phyloP scores from a whole-genome alignment of 2,113 vertebrate species.

The Lophotis ruficrista region DNA sequence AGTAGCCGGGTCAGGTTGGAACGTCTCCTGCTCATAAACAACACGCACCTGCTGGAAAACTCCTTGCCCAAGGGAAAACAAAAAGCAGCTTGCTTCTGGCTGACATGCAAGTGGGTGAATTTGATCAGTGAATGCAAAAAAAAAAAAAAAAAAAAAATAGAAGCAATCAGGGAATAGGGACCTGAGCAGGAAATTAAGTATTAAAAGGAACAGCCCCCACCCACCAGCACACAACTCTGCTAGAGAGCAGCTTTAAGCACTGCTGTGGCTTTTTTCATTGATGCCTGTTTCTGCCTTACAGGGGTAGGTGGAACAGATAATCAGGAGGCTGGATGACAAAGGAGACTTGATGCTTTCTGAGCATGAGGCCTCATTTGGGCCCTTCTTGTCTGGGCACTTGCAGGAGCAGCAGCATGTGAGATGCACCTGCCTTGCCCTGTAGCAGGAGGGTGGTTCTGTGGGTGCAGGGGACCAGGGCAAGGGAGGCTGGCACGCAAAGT shows the following conservation, averaged over 20 bases:
- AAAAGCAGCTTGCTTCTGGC: neutral
- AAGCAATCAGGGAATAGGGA: neutral
- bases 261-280: neutral
- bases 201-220: neutral
- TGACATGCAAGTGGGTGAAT: neutral
- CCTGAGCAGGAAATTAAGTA: neutral
- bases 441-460: neutral
- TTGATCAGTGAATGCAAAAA: neutral
- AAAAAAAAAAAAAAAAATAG: neutral
- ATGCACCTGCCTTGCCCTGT: neutral
- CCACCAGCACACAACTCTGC: neutral
- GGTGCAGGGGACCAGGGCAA: neutral
- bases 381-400: neutral
- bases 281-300: neutral
- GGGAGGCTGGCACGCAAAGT: neutral
- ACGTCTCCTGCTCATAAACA: neutral
- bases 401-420: neutral
- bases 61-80: neutral
- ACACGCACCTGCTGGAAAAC: neutral
- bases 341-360: neutral
- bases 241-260: neutral
- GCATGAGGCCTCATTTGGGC: rapidly evolving
- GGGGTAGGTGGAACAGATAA: neutral
- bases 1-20: neutral
- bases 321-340: neutral